Percentiles rank a stretch among this genome's conserved stretches.
These are phyloP conservation scores for Callaeas wilsoni DNA, from an alignment of 2,113 vertebrate genomes.

Conservation along the genomic window DNA sequence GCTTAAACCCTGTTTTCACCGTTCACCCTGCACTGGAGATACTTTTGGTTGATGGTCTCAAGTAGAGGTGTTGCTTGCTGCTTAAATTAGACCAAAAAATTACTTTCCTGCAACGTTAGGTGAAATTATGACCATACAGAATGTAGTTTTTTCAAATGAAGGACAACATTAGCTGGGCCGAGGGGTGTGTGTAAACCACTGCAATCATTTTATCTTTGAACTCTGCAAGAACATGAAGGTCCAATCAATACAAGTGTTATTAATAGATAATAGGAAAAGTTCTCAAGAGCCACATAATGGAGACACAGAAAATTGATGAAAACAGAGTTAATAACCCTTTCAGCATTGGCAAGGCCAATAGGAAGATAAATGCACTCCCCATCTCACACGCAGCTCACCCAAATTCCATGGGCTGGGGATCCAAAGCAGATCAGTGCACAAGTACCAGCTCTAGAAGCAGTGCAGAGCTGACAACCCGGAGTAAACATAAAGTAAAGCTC, in stretches of 20 bases:
- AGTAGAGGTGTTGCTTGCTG: background rate
- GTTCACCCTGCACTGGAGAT: background rate
- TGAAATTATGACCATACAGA: background rate
- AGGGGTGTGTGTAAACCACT: background rate
- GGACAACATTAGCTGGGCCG: background rate
- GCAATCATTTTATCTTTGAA: background rate
- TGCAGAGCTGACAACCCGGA: background rate
- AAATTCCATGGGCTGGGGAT: background rate
- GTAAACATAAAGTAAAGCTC: background rate
- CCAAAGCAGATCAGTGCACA: background rate
- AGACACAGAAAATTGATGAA: background rate
- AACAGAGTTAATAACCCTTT: background rate
- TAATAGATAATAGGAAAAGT: background rate
- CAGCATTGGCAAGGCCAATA: background rate
- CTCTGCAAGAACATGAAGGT: background rate
- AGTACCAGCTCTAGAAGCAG: background rate
- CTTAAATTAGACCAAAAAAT: background rate
- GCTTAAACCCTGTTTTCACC: background rate
- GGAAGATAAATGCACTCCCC: background rate
- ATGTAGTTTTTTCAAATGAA: background rate
- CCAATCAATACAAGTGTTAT: background rate
- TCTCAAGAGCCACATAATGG: conserved; percentile 2
- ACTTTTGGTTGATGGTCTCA: background rate
- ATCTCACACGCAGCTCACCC: background rate
- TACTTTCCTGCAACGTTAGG: background rate